Conservation (phyloP, 2,797 vertebrate species). For the Delichon dasypus region DNA sequence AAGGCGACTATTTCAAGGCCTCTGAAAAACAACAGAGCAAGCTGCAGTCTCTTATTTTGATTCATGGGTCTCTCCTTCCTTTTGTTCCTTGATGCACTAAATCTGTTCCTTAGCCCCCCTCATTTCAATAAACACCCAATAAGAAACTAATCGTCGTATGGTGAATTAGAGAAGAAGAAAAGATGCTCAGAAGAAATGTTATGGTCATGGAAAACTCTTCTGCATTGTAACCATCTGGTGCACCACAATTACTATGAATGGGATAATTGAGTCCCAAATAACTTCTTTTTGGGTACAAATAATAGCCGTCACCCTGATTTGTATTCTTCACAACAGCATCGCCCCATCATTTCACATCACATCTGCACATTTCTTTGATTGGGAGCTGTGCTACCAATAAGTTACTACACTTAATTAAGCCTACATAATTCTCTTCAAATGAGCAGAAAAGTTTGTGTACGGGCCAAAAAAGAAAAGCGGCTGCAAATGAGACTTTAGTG, state of each 20-base stretch:
- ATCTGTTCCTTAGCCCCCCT: constrained; percentile 79
- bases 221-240: constrained; percentile 92
- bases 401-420: constrained; percentile 94
- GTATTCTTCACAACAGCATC: constrained; percentile 82
- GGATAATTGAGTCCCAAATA: constrained; percentile 89
- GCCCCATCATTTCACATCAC: constrained; percentile 84
- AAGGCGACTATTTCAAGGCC: constrained; percentile 60
- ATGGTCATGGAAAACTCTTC: constrained; percentile 81
- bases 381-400: constrained; percentile 84
- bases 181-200: constrained; percentile 77
- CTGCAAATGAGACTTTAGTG: constrained; percentile 87
- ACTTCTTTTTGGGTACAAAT: constrained; percentile 82
- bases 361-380: constrained; percentile 87
- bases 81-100: constrained; percentile 76
- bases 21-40: constrained; percentile 67
- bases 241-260: constrained; percentile 74
- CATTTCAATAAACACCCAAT: constrained; percentile 82
- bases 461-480: constrained; percentile 72
- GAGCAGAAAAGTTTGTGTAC: constrained; percentile 80
- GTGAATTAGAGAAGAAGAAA: constrained; percentile 88
- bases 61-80: constrained; percentile 68
- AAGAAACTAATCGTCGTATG: constrained; percentile 85
- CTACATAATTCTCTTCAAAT: constrained; percentile 84
- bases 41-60: constrained; percentile 70
- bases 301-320: constrained; percentile 84